Percentiles rank a stretch among this genome's conserved stretches.
phyloP scores from a whole-genome alignment of 2,888 invertebrate species.

The Orchesella flavescens region DNA sequence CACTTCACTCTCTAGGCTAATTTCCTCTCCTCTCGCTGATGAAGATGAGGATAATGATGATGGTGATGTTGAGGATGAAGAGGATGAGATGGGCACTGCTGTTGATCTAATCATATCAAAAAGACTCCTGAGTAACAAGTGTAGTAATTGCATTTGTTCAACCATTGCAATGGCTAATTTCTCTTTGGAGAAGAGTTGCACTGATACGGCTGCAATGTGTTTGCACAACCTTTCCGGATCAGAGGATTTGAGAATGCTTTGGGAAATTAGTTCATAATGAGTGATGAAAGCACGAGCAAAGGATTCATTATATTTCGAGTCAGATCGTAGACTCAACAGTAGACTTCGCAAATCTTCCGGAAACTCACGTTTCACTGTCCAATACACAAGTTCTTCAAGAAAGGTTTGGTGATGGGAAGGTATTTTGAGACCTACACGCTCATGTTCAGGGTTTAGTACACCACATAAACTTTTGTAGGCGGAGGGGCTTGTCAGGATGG shows the following conservation, averaged over 20 bases:
- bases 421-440: slow-evolving; percentile 30
- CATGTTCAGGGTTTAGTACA: slow-evolving; percentile 28
- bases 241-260: slow-evolving; percentile 87
- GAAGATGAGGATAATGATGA: slow-evolving; percentile 35
- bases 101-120: slow-evolving; percentile 59
- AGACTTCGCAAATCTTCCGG: slow-evolving; percentile 97
- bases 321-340: slow-evolving; percentile 93
- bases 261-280: slow-evolving; percentile 95
- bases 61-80: slow-evolving; percentile 5
- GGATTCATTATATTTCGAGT: slow-evolving; percentile 94
- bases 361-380: slow-evolving; percentile 97
- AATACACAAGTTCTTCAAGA: slow-evolving; percentile 96
- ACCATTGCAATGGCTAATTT: slow-evolving; percentile 92
- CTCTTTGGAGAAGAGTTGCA: slow-evolving; percentile 95
- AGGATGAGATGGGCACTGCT: slow-evolving; percentile 37
- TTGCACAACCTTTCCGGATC: slow-evolving; percentile 95
- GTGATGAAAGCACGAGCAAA: slow-evolving; percentile 94
- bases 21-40: slow-evolving; percentile 44
- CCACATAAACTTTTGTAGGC: slow-evolving; percentile 63
- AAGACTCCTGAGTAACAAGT: slow-evolving; percentile 77
- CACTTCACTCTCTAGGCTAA: slow-evolving; percentile 70
- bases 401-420: slow-evolving; percentile 78
- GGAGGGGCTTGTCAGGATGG: slow-evolving; percentile 74
- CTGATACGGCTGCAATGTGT: slow-evolving; percentile 96
- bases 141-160: slow-evolving; percentile 88